Evolutionary conservation across 1,140 invertebrate genomes (phyloP).

Genomic region (Daktulosphaira vitifoliae): DNA sequence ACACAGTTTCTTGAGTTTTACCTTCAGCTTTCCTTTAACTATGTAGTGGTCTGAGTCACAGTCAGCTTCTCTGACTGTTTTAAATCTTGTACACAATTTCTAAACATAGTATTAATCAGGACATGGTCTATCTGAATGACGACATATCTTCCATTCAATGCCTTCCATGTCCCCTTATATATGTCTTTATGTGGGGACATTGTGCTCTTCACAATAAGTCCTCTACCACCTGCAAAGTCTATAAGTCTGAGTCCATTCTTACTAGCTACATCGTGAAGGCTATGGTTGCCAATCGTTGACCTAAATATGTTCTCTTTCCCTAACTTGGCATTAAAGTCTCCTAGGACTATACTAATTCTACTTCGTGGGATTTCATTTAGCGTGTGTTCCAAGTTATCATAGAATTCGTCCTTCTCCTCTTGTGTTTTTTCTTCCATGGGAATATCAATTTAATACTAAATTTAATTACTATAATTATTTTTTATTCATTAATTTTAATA

Average conservation of each 20-base stretch:
- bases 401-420: no score
- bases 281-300: constrained; percentile 19
- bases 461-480: no score
- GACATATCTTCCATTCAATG: background rate
- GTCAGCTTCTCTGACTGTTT: constrained; percentile 33
- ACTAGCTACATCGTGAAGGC: background rate
- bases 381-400: no score
- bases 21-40: constrained; percentile 32
- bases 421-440: no score
- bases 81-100: constrained; percentile 20
- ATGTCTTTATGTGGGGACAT: background rate
- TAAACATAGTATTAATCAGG: constrained; percentile 31
- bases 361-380: no score
- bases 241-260: constrained; percentile 2
- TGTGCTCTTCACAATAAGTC: background rate
- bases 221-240: background rate
- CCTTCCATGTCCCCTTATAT: background rate
- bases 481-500: no score
- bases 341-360: no score
- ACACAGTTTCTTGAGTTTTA: no score
- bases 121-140: constrained; percentile 20
- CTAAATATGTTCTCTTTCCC: constrained; percentile 36
- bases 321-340: background rate
- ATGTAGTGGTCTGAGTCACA: constrained; percentile 35
- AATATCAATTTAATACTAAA: no score